Percentiles rank a stretch among this genome's conserved stretches.
These are phyloP conservation scores for Solenodon paradoxus DNA, from an alignment of 2,113 vertebrate species.

Conservation along the genomic window DNA sequence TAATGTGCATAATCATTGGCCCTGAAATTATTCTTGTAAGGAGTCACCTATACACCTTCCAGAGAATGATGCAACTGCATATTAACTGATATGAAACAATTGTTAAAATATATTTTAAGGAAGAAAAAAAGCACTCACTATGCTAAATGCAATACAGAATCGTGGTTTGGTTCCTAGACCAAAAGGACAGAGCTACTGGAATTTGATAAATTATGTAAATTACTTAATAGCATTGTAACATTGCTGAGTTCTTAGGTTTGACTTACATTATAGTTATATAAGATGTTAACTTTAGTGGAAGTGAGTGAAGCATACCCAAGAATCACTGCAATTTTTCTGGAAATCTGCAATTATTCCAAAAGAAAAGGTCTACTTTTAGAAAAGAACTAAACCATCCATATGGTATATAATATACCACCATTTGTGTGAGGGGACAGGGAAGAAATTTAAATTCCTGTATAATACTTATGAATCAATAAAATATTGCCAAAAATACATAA, in stretches of 20 bases:
- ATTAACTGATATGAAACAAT: slow-evolving; percentile 15
- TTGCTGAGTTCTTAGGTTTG: slow-evolving; percentile 9
- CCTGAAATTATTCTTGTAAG: background rate
- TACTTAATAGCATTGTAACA: background rate
- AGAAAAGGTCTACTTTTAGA: background rate
- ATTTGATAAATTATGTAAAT: background rate
- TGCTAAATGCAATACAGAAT: background rate
- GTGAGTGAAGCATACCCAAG: background rate
- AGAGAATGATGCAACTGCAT: background rate
- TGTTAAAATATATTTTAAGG: slow-evolving; percentile 16
- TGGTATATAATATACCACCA: background rate
- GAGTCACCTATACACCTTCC: slow-evolving; percentile 33
- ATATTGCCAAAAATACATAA: slow-evolving; percentile 1
- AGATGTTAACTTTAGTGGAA: slow-evolving; percentile 7
- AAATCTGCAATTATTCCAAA: slow-evolving; percentile 17
- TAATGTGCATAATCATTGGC: slow-evolving; percentile 1
- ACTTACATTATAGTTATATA: background rate
- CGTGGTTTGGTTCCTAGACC: background rate
- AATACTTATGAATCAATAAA: slow-evolving; percentile 27
- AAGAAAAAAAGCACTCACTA: background rate
- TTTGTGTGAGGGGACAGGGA: background rate
- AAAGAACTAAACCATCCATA: background rate
- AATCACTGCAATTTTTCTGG: slow-evolving; percentile 11
- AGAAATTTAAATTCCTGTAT: background rate
- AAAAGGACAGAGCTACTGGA: background rate